Evolutionary conservation across 2,888 invertebrate species (phyloP).

Genomic region (Macrophya annulata): DNA sequence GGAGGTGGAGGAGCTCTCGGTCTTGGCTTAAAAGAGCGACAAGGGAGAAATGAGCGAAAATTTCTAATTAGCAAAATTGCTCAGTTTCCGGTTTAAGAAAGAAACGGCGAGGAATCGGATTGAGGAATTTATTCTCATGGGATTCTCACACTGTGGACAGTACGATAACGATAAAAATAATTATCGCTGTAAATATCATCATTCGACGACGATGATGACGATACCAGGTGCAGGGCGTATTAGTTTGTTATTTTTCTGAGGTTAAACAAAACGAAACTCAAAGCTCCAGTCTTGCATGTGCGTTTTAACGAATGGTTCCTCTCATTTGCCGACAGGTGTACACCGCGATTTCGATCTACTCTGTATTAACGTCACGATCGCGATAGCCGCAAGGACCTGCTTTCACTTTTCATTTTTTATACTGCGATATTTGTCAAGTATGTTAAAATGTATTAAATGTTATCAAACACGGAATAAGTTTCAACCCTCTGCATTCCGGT

Average conservation of each 20-base stretch:
- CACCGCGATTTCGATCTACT: slow-evolving; percentile 42
- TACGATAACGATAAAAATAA: not conserved
- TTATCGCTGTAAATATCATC: not conserved
- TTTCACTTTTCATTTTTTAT: slow-evolving; percentile 31
- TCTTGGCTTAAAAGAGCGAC: slow-evolving; percentile 41
- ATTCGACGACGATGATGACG: not conserved
- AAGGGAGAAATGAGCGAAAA: slow-evolving; percentile 34
- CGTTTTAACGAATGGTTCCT: slow-evolving; percentile 52
- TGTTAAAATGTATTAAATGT: not conserved
- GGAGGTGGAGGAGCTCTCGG: not conserved
- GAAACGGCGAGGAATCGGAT: not conserved
- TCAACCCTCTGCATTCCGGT: not conserved
- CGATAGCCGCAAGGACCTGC: slow-evolving; percentile 15
- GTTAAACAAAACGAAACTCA: slow-evolving; percentile 24
- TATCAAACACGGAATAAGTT: not conserved
- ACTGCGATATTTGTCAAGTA: slow-evolving; percentile 7
- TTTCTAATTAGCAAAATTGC: slow-evolving; percentile 44
- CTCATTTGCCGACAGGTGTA: slow-evolving; percentile 51
- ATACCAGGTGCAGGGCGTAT: not conserved
- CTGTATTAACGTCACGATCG: slow-evolving; percentile 32
- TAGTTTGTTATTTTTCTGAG: not conserved
- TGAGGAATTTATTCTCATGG: slow-evolving; percentile 5
- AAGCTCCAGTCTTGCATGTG: slow-evolving; percentile 46
- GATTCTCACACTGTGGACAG: not conserved
- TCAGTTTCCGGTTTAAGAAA: slow-evolving; percentile 18